Evolutionary conservation across 2,113 vertebrate species (phyloP).

Genomic region (Corythornis madagascariensis): DNA sequence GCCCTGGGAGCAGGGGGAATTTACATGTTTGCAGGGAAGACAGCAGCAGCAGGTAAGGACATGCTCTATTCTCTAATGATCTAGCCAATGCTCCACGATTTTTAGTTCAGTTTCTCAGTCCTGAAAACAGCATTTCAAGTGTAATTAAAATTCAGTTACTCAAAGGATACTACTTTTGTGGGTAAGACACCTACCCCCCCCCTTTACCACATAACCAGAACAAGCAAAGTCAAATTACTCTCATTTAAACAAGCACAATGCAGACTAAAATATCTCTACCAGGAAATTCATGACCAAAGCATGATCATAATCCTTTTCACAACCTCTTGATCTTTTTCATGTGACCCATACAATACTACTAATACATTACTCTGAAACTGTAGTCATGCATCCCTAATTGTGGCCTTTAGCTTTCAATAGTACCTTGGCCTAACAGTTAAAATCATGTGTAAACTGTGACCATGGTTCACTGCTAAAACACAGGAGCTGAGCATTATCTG

Average conservation of each 20-base stretch:
- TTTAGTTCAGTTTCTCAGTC: not conserved
- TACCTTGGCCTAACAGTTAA: constrained; percentile 14
- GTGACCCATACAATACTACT: constrained; percentile 58
- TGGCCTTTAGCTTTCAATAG: constrained; percentile 29
- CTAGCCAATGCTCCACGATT: not conserved
- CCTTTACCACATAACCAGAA: not conserved
- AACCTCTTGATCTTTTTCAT: constrained; percentile 60
- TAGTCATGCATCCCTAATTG: constrained; percentile 62
- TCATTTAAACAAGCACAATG: not conserved
- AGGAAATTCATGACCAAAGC: constrained; percentile 53
- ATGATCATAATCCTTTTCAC: constrained; percentile 60
- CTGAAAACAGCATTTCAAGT: not conserved
- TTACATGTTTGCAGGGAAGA: fast-evolving
- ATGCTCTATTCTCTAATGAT: not conserved
- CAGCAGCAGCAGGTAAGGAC: not conserved
- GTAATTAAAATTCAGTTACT: not conserved
- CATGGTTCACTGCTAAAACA: not conserved
- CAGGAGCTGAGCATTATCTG: not conserved
- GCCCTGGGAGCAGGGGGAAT: not conserved
- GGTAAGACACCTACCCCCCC: not conserved
- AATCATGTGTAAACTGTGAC: not conserved
- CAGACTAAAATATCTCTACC: constrained; percentile 14
- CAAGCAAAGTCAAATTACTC: not conserved
- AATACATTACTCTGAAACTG: constrained; percentile 43
- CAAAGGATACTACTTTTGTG: not conserved